Evolutionary conservation across 2,888 invertebrate genomes (phyloP), one percentile per base, ranked within the genome.

Genomic region (Trichogramma evanescens): DNA sequence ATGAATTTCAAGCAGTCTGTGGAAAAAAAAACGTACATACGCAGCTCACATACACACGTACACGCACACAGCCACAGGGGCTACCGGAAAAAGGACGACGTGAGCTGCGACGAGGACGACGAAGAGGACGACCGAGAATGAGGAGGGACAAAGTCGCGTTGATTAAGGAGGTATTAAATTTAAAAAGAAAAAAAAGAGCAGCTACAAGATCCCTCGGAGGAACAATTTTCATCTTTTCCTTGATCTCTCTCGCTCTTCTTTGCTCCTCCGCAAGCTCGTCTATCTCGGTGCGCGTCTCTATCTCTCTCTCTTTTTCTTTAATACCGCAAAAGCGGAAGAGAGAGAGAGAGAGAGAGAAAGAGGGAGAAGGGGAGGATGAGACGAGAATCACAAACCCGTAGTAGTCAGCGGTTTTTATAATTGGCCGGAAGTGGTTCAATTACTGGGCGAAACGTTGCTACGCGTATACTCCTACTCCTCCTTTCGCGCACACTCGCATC

Each of bases 331-430:
- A 55, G 4, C 39, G 9, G n/a, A 42, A 10, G 50, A 39, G 48
- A 40, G 44, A 26, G 44, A 38, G 38, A 49, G 56, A 45, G 42
- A n/a, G 38, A 58, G 61, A 56, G n/a, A 13, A 48, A 43, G 58
- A 2, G 39, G 54, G 45, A 43, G 50, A 42, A 40, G 57, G 39
- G 45, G 40, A n/a, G 52, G 42, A 42, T 55, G 59, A 59, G 57
- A 63, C 56, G 59, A 59, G 59, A 66, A 67, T 71, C 71, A 67
- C 67, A 66, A 70, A 66, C 66, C 64, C 59, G 48, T 63, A 63
- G 63, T 56, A 69, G 70, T 72, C 72, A 71, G 71, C 71, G 68
- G 67, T 70, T 72, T 70, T 72, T 71, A 69, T 72, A 71, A 72
- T 72, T 71, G 70, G 70, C 70, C 70, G 69, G 68, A 70, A 71